Evolutionary conservation across 2,888 invertebrate species (phyloP), one percentile per base, ranked within the genome.

Genomic region (Amblyjoppa proteus): DNA sequence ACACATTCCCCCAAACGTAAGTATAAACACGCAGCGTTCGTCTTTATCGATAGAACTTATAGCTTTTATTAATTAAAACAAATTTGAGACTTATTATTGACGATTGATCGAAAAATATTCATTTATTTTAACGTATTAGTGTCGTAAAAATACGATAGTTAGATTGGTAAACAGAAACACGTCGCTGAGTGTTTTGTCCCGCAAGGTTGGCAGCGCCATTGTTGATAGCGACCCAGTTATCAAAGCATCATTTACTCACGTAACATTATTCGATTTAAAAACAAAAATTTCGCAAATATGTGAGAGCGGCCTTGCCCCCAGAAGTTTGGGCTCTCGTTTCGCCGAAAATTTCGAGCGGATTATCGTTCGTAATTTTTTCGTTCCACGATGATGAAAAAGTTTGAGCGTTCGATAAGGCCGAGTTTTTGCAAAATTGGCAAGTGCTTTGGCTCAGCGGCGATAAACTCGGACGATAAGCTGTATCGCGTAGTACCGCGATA

Each of bases 1-100:
- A 9, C 97, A 97, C 90, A 95, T 97, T 87, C 97, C 97, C 49
- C 84, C 92, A 28, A 89, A 92, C 70, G 94, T 94, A 77, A 93
- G 93, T 92, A 69, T 25, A 31, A 66, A 38, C n/a, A 0, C 1
- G 13, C 49, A 38, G 13, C 4, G 7, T 45, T 45, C 11, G 64
- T 71, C n/a, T 34, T 58, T 4, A 66, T 51, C 25, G 34, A 34
- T 34, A 34, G 0, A 34, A 34, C 5, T 41, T 11, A 41, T 41
- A 1, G 41, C 3, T 41, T 11, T 41, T 41, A 41, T 41, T 11
- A 41, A 11, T 41, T 3, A 3, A 3, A 0, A 11, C 1, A 16
- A 16, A 41, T 4, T 49, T 16, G 16, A 16, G 45, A 49, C 16
- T 16, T 49, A 16, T 49, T 16, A 16, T 49, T 49, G 4, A 16